Evolutionary conservation across 2,797 vertebrate species (phyloP), one percentile per base, ranked within the genome.

Genomic region (Alcedo quadribrachys): DNA sequence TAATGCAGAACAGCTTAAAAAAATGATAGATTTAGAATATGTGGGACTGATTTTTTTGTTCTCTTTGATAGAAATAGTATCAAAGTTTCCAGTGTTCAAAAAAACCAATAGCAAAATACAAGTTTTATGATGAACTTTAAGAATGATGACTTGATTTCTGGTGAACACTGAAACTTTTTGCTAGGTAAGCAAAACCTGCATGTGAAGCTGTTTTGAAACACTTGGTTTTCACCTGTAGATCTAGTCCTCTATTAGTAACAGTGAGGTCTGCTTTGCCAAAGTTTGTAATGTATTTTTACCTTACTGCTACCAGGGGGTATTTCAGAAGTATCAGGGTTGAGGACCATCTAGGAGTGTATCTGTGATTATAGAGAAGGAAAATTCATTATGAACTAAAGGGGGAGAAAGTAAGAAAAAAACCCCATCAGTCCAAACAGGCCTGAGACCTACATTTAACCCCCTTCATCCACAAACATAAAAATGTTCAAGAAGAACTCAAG

Each of bases 401-500:
- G 3, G 21, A 6, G 5, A 4, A 30, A 2, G 15, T 60, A 19
- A 25, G 20, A 43, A 65, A 40, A 61, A 92, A 82, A 40, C 27
- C 45, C 28, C 51, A 53, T 43, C n/a, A 69, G 50, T 81, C 84
- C 75, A 80, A 94, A 53, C 68, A 87, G 46, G 48, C 53, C 76
- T 27, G 53, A 92, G 67, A 87, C 89, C 61, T 76, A 25, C 79
- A 65, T 94, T 94, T 76, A 94, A 82, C 58, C 62, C 89, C 74
- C 93, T 89, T 85, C 76, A 87, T 81, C 68, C 84, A 87, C 83
- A 86, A 89, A 89, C 67, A 67, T 54, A 88, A 80, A 92, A 95
- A 94, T 81, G 75, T 79, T 92, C 43, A 40, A 83, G 76, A 95
- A 94, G 78, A 90, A 73, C 65, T 93, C 54, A 35, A 91, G 91